Evolutionary conservation across 2,113 vertebrate species (phyloP).

Genomic region (Eretmochelys imbricata): DNA sequence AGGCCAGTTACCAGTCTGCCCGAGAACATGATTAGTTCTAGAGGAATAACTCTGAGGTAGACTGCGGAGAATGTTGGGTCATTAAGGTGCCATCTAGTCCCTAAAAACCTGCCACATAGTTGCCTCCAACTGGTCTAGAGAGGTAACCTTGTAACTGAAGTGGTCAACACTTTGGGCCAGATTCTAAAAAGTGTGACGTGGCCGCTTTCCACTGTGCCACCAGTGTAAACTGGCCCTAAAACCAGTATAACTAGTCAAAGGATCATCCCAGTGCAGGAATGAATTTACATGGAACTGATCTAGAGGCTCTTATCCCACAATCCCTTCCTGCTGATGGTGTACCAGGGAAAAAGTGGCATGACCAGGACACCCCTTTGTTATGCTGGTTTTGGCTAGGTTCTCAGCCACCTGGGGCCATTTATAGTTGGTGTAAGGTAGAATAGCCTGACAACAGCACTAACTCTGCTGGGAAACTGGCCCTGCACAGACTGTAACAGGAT

Average conservation of each 20-base stretch:
- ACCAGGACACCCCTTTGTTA: background rate
- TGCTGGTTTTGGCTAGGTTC: background rate
- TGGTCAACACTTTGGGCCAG: background rate
- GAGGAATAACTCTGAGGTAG: background rate
- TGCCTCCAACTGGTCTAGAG: background rate
- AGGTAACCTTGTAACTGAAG: background rate
- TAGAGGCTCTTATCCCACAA: background rate
- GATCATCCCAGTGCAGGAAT: background rate
- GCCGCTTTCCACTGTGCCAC: rapidly evolving
- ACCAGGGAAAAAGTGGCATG: background rate
- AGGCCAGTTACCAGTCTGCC: background rate
- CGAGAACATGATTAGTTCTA: background rate
- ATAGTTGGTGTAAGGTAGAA: background rate
- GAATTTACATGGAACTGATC: background rate
- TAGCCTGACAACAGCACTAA: background rate
- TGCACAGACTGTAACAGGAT: background rate
- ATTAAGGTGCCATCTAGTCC: background rate
- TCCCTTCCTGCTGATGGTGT: background rate
- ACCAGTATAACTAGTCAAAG: background rate
- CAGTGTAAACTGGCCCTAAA: background rate
- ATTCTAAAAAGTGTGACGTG: background rate
- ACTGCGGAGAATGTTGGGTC: background rate
- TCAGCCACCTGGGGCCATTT: background rate
- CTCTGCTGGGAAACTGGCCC: background rate
- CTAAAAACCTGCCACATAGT: background rate